These are phyloP conservation scores for Prunella himalayana DNA, from an alignment of 2,113 vertebrate species.

Conservation along the genomic window DNA sequence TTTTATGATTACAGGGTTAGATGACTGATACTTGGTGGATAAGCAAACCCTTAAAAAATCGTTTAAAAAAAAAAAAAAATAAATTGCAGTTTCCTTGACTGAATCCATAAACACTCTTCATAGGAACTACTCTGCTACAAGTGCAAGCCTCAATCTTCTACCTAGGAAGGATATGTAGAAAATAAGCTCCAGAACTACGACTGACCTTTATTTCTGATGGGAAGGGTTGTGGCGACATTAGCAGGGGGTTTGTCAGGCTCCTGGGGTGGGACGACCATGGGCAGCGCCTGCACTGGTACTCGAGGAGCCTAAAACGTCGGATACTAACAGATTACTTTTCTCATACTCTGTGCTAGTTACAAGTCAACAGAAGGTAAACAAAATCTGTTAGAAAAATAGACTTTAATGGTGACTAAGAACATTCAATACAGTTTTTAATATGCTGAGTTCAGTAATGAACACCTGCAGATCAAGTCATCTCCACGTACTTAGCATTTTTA, in stretches of 20 bases:
- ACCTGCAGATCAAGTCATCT: not conserved
- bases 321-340: constrained; percentile 49
- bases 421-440: fast-evolving
- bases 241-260: constrained; percentile 97
- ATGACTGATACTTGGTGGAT: not conserved
- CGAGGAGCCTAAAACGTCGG: constrained; percentile 86
- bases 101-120: not conserved
- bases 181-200: constrained; percentile 45
- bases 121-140: not conserved
- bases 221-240: constrained; percentile 88
- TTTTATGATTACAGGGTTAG: not conserved
- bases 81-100: not conserved
- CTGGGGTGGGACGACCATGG: constrained; percentile 98
- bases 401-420: not conserved
- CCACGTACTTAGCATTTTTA: not conserved
- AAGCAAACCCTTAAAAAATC: not conserved
- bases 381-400: not conserved
- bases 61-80: no score
- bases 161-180: constrained; percentile 36
- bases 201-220: constrained; percentile 95
- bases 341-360: not conserved
- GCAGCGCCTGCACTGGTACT: constrained; percentile 98
- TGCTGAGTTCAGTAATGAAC: not conserved
- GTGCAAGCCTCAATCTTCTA: constrained; percentile 14
- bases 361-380: constrained; percentile 18